Evolutionary conservation across 2,113 vertebrate species (phyloP).

Genomic region (Stomatorhinus ivindoensis): DNA sequence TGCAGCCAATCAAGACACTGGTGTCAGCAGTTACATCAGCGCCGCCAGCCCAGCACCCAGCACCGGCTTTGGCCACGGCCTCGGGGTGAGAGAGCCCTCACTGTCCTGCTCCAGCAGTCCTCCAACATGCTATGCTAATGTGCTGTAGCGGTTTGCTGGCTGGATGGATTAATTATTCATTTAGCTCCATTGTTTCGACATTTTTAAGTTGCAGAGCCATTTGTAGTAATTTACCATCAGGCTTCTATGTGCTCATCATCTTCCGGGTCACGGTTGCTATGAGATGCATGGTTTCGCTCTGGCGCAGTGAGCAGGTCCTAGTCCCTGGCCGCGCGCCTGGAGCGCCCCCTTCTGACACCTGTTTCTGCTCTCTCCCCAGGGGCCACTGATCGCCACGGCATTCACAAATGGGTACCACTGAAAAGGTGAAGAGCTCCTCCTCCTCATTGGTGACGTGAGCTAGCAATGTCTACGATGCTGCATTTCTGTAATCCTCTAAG

Average conservation of each 20-base stretch:
- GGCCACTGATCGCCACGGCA: constrained; percentile 97
- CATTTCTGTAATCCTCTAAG: not conserved
- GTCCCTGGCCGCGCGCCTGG: not conserved
- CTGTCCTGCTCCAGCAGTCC: not conserved
- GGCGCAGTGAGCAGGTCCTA: not conserved
- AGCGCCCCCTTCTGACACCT: not conserved
- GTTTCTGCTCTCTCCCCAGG: constrained; percentile 37
- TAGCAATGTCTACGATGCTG: too few relatives aligned
- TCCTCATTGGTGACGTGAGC: not conserved
- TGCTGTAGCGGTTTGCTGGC: not conserved
- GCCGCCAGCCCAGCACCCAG: constrained; percentile 93
- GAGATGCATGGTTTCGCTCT: not conserved
- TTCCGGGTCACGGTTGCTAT: not conserved
- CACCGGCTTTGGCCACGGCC: constrained; percentile 92
- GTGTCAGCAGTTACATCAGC: constrained; percentile 97
- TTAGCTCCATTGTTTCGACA: not conserved
- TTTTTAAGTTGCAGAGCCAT: not conserved
- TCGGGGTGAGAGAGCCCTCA: constrained; percentile 76
- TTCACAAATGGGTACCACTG: constrained; percentile 99
- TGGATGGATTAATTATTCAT: not conserved
- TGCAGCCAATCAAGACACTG: constrained; percentile 88
- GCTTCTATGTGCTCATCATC: not conserved
- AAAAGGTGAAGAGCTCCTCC: constrained; percentile 41
- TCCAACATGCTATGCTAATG: not conserved
- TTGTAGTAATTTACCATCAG: not conserved